Evolutionary conservation across 2,797 vertebrate genomes (phyloP).

Genomic region (Borostomias antarcticus): DNA sequence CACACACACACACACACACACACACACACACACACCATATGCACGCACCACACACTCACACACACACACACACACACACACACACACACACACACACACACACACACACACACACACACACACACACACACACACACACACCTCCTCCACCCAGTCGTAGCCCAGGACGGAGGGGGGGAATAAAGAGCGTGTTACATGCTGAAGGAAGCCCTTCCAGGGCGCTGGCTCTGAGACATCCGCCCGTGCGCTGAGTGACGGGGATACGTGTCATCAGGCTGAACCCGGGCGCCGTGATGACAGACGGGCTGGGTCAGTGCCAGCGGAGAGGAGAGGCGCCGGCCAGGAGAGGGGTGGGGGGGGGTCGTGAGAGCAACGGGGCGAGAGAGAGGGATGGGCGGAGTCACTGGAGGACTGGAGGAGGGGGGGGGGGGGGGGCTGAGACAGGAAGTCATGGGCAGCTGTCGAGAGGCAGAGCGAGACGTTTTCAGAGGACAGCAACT

Average conservation of each 20-base stretch:
- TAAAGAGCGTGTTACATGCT: background rate
- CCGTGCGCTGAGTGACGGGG: constrained; percentile 56
- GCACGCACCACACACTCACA: constrained; percentile 7
- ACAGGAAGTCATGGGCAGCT: too few relatives aligned
- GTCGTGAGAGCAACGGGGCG: background rate
- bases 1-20: background rate
- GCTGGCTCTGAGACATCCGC: constrained; percentile 42
- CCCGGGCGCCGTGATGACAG: constrained; percentile 78
- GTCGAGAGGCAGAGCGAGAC: constrained; percentile 21
- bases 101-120: constrained; percentile 7
- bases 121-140: constrained; percentile 1
- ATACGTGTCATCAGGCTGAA: constrained; percentile 74
- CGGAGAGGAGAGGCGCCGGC: too few relatives aligned
- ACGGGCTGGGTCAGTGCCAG: constrained; percentile 41
- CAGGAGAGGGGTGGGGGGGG: too few relatives aligned
- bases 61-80: constrained; percentile 20
- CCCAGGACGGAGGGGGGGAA: background rate
- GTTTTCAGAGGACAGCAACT: background rate
- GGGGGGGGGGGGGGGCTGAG: constrained; percentile 42
- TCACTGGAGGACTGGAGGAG: constrained; percentile 37
- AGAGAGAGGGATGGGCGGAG: constrained; percentile 3
- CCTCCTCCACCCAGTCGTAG: background rate
- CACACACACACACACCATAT: constrained; percentile 2
- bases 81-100: constrained; percentile 27
- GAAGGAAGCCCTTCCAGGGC: constrained; percentile 25